Evolutionary conservation across 2,113 vertebrate genomes (phyloP).

Genomic region (Riparia riparia): DNA sequence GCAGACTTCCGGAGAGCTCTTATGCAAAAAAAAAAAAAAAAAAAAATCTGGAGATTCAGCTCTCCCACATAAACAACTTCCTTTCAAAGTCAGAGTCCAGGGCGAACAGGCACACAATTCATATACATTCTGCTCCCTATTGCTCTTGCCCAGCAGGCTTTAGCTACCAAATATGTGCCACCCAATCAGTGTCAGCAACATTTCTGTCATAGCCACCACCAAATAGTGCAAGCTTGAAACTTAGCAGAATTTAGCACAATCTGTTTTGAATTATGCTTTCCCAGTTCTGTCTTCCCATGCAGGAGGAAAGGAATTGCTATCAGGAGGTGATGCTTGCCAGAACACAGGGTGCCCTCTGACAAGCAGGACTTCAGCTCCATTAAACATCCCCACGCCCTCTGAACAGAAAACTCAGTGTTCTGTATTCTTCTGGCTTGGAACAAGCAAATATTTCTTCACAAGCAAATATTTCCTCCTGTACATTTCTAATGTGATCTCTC

Average conservation of each 20-base stretch:
- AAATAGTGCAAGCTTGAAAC: neutral
- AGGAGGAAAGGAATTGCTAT: neutral
- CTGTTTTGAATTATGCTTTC: neutral
- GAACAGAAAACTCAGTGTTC: conserved; percentile 61
- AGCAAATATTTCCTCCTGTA: conserved; percentile 52
- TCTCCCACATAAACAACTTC: conserved; percentile 22
- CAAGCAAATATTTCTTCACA: conserved; percentile 55
- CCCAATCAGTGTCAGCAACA: rapidly evolving
- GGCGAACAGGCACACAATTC: neutral
- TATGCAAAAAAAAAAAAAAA: neutral
- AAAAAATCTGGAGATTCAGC: neutral
- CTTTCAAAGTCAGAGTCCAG: conserved; percentile 36
- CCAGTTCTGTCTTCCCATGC: neutral
- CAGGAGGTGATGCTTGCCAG: neutral
- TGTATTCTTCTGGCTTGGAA: conserved; percentile 49
- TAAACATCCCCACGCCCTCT: neutral
- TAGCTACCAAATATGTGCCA: neutral
- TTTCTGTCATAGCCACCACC: neutral
- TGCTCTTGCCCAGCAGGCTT: neutral
- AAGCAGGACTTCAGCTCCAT: neutral
- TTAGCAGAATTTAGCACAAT: neutral
- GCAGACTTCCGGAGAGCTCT: conserved; percentile 15
- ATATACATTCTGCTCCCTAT: neutral
- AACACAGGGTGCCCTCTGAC: neutral
- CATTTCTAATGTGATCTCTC: conserved; percentile 26